These are phyloP conservation scores for Bombycilla garrulus DNA, from an alignment of 2,113 vertebrate genomes.

Conservation along the genomic window DNA sequence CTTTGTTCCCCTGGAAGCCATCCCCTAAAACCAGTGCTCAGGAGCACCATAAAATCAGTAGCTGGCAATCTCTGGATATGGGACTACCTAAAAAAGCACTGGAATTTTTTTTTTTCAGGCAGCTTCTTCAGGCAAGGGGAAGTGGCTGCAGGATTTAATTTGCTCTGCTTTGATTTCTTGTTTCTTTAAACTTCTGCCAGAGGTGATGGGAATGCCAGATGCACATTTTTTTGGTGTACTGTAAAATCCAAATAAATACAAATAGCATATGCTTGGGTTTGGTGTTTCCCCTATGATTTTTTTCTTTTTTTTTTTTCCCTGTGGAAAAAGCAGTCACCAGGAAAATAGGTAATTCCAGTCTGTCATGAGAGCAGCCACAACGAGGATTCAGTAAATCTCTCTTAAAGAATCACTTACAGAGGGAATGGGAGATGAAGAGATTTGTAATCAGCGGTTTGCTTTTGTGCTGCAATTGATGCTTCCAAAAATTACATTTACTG, in stretches of 20 bases:
- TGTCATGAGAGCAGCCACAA: neutral
- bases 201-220: slow-evolving; percentile 27
- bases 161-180: slow-evolving; percentile 21
- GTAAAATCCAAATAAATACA: slow-evolving; percentile 27
- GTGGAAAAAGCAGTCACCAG: neutral
- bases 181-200: slow-evolving; percentile 57
- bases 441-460: slow-evolving; percentile 5
- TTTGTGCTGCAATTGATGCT: neutral
- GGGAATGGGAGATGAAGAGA: neutral
- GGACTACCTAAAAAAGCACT: neutral
- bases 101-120: neutral
- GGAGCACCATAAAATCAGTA: neutral
- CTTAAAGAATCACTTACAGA: neutral
- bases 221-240: neutral
- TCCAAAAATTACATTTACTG: slow-evolving; percentile 15
- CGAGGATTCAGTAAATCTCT: slow-evolving; percentile 20
- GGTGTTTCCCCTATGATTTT: neutral
- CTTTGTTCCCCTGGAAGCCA: neutral
- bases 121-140: neutral
- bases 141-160: slow-evolving; percentile 37
- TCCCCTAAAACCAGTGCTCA: neutral
- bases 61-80: neutral
- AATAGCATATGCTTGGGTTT: neutral
- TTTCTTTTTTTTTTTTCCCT: fast-evolving
- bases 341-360: neutral